These are phyloP conservation scores for Pseudochirops cupreus DNA, from an alignment of 2,797 vertebrate genomes.

Conservation along the genomic window DNA sequence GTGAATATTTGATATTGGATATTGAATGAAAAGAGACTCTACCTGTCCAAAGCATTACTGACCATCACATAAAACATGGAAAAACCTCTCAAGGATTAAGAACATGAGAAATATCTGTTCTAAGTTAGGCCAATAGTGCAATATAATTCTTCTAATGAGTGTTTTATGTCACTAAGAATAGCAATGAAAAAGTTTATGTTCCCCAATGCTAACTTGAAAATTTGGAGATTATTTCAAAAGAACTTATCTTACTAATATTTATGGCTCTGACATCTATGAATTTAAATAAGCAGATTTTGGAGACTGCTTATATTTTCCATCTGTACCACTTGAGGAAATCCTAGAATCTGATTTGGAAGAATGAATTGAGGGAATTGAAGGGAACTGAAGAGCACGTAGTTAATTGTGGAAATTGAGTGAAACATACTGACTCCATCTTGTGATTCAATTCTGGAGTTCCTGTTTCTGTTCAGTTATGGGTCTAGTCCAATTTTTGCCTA, in stretches of 20 bases:
- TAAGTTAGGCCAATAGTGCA: neutral
- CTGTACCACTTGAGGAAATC: neutral
- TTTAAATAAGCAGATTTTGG: neutral
- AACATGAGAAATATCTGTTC: neutral
- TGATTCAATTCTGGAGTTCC: neutral
- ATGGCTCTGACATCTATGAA: neutral
- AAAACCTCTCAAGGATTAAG: neutral
- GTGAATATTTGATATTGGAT: neutral
- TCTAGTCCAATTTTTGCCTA: neutral
- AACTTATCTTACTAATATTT: neutral
- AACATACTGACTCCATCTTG: neutral
- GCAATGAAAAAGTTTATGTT: neutral
- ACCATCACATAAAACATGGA: neutral
- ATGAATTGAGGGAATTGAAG: neutral
- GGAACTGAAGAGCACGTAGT: neutral
- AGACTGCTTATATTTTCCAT: neutral
- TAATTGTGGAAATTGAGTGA: neutral
- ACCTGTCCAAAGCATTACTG: neutral
- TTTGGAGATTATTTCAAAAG: neutral
- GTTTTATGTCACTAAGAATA: neutral
- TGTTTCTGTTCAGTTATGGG: neutral
- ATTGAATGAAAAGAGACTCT: neutral
- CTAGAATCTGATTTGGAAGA: neutral
- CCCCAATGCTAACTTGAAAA: neutral
- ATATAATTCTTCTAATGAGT: neutral